Conservation (phyloP, 1,140 invertebrate species). For the Epicauta chinensis region DNA sequence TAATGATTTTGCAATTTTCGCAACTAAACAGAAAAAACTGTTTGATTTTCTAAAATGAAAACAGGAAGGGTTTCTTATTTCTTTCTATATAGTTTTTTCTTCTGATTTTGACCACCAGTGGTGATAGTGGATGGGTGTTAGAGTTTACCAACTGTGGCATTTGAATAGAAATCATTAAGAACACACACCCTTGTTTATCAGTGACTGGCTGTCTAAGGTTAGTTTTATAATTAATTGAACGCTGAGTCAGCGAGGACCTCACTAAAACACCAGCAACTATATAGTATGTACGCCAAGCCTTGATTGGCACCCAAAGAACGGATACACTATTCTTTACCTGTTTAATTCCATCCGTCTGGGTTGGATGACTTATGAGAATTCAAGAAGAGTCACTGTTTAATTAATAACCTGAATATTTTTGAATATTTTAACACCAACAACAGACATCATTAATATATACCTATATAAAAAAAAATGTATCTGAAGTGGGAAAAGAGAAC, state of each 20-base stretch:
- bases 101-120: too few relatives aligned
- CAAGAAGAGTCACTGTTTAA: constrained; percentile 26
- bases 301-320: constrained; percentile 21
- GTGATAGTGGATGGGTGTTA: too few relatives aligned
- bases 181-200: constrained; percentile 36
- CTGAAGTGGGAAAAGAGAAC: constrained; percentile 18
- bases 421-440: constrained; percentile 33
- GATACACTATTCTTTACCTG: constrained; percentile 18
- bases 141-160: constrained; percentile 12
- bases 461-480: constrained; percentile 23
- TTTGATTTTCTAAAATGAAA: too few relatives aligned
- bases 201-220: constrained; percentile 30
- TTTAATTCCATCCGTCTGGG: constrained; percentile 15
- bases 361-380: constrained; percentile 25
- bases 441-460: constrained; percentile 28
- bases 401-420: constrained; percentile 34
- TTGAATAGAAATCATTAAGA: constrained; percentile 35
- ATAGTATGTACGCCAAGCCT: too few relatives aligned
- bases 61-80: too few relatives aligned
- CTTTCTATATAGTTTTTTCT: too few relatives aligned
- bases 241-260: constrained; percentile 28
- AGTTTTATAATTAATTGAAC: constrained; percentile 36
- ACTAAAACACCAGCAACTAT: constrained; percentile 19
- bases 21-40: too few relatives aligned
- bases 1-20: too few relatives aligned